Base-by-base conservation (phyloP, 2,113 vertebrate species). In the Illadopsis cleaveri region DNA sequence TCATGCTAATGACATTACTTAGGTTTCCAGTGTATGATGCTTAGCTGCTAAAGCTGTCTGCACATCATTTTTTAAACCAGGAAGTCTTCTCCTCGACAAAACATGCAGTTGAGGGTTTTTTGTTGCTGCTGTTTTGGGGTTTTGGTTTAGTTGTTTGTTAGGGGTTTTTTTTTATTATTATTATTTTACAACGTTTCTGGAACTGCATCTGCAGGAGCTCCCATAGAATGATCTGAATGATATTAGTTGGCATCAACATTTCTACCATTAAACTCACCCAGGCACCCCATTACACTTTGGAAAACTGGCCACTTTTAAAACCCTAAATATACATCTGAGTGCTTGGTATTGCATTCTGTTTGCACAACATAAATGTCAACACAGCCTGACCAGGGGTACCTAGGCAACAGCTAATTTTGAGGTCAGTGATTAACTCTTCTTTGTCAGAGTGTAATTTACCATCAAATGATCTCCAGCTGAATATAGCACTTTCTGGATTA, bases 391-490 rank as follows among this genome's bases (percentile, higher is more conserved):
- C 65, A 44, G 48, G 40, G 48, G 57, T 89, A 91, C 95, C 96
- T 95, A 95, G 95, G 96, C 96, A 97, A 97, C 96, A 93, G 95
- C 91, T 89, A 93, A 96, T 94, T 97, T 92, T 96, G 90, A 97
- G 95, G 94, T 96, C 96, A 96, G 95, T 93, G 73, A 91, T 97
- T 97, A 97, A 96, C 96, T 96, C 95, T 95, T 95, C 93, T 96
- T 94, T 96, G 94, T 95, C 91, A 95, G 86, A 87, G 61, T 0
- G 12, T 71, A 92, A 92, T 95, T 95, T 82, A 76, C 84, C 77
- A 68, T 79, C 84, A 65, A 89, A 94, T 95, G 86, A 93, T 58
- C 89, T 89, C 56, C 21, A 62, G 70, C 48, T 89, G 77, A 84
- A 95, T 89, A 95, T 84, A 97, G 61, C 37, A 56, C 17, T 75